Percentiles rank a stretch among this genome's conserved stretches.
Conservation (phyloP, 2,797 vertebrate species). For the Sparus aurata region DNA sequence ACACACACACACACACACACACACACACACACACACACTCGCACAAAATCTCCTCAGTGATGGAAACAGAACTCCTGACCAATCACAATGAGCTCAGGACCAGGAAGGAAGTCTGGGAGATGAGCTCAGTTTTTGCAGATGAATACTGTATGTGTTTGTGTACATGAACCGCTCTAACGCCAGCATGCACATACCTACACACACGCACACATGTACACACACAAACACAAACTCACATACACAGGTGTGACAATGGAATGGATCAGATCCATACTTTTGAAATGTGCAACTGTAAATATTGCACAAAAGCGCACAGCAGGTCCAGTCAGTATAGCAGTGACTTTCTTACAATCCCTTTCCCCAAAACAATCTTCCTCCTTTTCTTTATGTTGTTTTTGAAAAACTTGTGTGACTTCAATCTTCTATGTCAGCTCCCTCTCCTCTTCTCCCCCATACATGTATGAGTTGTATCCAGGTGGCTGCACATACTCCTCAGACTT, state of each 20-base stretch:
- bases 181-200: conserved; percentile 38
- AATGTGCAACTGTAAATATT: conserved; percentile 64
- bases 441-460: conserved; percentile 72
- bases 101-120: conserved; percentile 45
- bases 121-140: conserved; percentile 45
- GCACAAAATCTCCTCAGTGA: conserved; percentile 35
- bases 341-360: conserved; percentile 52
- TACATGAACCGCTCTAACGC: conserved; percentile 36
- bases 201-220: conserved; percentile 23
- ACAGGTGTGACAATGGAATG: conserved; percentile 37
- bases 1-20: conserved; percentile 2
- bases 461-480: conserved; percentile 82
- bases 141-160: conserved; percentile 47
- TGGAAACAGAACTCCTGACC: conserved; percentile 56
- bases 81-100: conserved; percentile 52
- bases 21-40: conserved; percentile 14
- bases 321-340: conserved; percentile 63
- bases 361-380: conserved; percentile 55
- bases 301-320: conserved; percentile 66
- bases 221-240: conserved; percentile 16
- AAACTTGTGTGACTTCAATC: conserved; percentile 23
- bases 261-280: conserved; percentile 57
- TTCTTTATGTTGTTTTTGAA: conserved; percentile 26
- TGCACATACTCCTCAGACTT: conserved; percentile 87
- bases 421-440: conserved; percentile 80